Evolutionary conservation across 2,888 invertebrate species (phyloP).

Genomic region (Acrobasis suavella): DNA sequence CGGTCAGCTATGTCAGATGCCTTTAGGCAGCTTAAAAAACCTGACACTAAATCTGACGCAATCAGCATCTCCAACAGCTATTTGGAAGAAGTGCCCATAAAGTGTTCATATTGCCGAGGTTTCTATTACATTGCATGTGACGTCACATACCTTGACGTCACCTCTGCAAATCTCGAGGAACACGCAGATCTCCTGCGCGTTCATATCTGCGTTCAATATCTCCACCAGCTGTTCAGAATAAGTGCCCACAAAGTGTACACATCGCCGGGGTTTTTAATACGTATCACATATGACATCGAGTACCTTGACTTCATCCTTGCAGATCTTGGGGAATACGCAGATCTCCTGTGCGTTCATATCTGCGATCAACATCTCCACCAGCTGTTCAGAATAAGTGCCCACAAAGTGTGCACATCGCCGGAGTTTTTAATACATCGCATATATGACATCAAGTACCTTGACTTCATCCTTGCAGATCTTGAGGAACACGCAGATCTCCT

Average conservation of each 20-base stretch:
- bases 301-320: slow-evolving; percentile 82
- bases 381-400: slow-evolving; percentile 87
- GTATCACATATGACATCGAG: too few relatives aligned
- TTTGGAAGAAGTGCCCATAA: too few relatives aligned
- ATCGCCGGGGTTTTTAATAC: slow-evolving; percentile 73
- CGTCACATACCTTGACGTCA: too few relatives aligned
- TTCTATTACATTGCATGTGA: too few relatives aligned
- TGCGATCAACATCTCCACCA: slow-evolving; percentile 89
- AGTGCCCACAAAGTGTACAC: slow-evolving; percentile 88
- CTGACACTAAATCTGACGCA: too few relatives aligned
- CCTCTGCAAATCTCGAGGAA: slow-evolving; percentile 86
- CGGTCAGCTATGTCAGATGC: too few relatives aligned
- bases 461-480: slow-evolving; percentile 87
- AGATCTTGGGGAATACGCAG: slow-evolving; percentile 89
- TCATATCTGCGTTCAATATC: slow-evolving; percentile 88
- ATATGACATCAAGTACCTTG: too few relatives aligned
- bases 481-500: slow-evolving; percentile 89
- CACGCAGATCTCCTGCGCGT: slow-evolving; percentile 87
- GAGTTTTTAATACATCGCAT: neutral
- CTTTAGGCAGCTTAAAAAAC: too few relatives aligned
- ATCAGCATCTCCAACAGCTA: too few relatives aligned
- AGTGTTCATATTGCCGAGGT: too few relatives aligned
- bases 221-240: slow-evolving; percentile 90
- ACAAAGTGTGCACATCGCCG: slow-evolving; percentile 91
- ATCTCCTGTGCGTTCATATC: slow-evolving; percentile 87